These are phyloP conservation scores for Clanis bilineata DNA, from an alignment of 2,888 invertebrate species.

Conservation along the genomic window DNA sequence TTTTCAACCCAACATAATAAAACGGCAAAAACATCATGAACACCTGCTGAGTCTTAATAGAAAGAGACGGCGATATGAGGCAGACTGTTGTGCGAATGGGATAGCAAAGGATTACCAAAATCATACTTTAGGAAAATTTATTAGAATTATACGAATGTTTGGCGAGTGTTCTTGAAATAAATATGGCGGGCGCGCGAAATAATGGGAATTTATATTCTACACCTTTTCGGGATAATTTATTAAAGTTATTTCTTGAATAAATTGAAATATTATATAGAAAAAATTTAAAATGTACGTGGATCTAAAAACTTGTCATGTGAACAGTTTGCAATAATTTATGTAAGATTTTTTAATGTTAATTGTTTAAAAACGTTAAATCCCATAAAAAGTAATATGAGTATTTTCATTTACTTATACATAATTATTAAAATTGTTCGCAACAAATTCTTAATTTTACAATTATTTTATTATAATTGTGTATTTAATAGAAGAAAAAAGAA, in stretches of 20 bases:
- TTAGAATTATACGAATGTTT: not conserved
- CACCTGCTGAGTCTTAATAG: not conserved
- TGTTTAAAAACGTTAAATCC: too few species aligned
- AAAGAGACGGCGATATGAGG: not conserved
- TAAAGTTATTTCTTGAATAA: not conserved
- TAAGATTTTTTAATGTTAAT: too few species aligned
- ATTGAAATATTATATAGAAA: not conserved
- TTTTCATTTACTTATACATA: too few species aligned
- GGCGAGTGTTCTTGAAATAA: not conserved
- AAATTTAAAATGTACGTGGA: not conserved
- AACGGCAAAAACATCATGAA: too few species aligned
- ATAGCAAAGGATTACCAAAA: not conserved
- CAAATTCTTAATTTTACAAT: too few species aligned
- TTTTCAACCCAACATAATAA: not conserved
- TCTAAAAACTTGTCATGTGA: too few species aligned
- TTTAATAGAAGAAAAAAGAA: too few species aligned
- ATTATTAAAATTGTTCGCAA: too few species aligned
- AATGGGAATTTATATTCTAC: slow-evolving; percentile 2
- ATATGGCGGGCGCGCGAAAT: not conserved
- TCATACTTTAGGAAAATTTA: not conserved
- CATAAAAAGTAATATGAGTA: too few species aligned
- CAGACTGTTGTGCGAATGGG: not conserved
- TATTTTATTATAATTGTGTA: too few species aligned
- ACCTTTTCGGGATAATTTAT: not conserved
- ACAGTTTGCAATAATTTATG: too few species aligned